These are phyloP conservation scores for Pocillopora grandis DNA, from an alignment of 92 coral and sea anemone genomes.

Conservation along the genomic window DNA sequence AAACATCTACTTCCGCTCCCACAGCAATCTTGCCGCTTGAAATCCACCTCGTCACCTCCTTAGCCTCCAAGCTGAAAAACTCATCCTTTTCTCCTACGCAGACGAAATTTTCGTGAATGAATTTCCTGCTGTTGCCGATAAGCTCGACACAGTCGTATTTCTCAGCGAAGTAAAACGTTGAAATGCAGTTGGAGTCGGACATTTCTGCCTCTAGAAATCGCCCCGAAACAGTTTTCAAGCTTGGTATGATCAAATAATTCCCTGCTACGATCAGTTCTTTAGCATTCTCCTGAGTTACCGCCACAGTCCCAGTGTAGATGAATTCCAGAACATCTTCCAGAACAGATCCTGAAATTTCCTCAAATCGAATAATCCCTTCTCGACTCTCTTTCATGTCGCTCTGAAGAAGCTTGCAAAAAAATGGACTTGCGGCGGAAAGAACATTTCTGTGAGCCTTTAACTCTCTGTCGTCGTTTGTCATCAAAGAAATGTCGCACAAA, in stretches of 20 bases:
- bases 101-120: slow-evolving; percentile 20
- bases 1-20: slow-evolving; percentile 1
- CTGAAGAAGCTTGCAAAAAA: slow-evolving; percentile 17
- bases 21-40: slow-evolving; percentile 21
- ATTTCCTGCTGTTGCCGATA: not conserved
- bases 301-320: slow-evolving; percentile 29
- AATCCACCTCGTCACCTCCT: slow-evolving; percentile 21
- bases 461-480: slow-evolving; percentile 17
- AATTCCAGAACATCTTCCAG: slow-evolving; percentile 20
- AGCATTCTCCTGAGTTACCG: not conserved
- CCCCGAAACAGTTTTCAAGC: slow-evolving; percentile 1
- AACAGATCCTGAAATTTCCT: slow-evolving; percentile 12
- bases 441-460: slow-evolving; percentile 23
- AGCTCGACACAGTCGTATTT: slow-evolving; percentile 25
- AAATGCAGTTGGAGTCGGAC: slow-evolving; percentile 22
- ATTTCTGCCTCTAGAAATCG: slow-evolving; percentile 8
- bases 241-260: not conserved
- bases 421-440: slow-evolving; percentile 12
- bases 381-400: slow-evolving; percentile 23
- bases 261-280: slow-evolving; percentile 5
- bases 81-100: slow-evolving; percentile 18
- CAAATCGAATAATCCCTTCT: slow-evolving; percentile 14
- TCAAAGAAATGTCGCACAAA: slow-evolving; percentile 22
- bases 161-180: slow-evolving; percentile 24
- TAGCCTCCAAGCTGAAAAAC: slow-evolving; percentile 9